Conservation (phyloP, 2,113 vertebrate species). For the Vombatus ursinus region DNA sequence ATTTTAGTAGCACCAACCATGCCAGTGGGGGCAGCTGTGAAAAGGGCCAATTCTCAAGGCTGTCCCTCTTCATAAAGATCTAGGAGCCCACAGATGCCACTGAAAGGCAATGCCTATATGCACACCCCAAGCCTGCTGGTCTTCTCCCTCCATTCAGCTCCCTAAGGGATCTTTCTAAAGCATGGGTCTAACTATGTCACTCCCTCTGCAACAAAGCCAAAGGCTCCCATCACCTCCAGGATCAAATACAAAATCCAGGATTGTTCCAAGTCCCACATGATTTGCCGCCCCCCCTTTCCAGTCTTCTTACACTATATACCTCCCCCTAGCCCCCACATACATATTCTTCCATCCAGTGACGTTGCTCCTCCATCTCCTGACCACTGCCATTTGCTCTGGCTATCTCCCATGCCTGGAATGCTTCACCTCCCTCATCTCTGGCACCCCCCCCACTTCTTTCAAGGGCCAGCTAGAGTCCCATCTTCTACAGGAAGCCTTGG, state of each 20-base stretch:
- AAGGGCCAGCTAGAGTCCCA: neutral
- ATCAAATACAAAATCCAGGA: neutral
- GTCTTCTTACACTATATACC: too few relatives aligned
- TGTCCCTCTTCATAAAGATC: neutral
- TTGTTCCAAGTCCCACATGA: neutral
- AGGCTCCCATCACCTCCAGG: neutral
- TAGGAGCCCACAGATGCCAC: neutral
- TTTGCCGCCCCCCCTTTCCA: too few relatives aligned
- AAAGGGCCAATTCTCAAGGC: neutral
- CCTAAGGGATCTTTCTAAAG: too few relatives aligned
- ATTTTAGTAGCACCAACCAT: neutral
- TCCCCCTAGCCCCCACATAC: neutral
- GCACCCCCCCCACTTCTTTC: too few relatives aligned
- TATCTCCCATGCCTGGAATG: neutral
- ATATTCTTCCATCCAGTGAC: neutral
- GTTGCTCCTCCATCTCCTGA: neutral
- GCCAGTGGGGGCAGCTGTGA: neutral
- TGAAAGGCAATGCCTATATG: neutral
- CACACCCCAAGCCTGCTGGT: too few relatives aligned
- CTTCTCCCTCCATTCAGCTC: neutral
- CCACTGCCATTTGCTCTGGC: neutral
- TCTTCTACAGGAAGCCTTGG: neutral
- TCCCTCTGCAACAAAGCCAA: neutral
- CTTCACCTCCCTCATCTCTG: too few relatives aligned
- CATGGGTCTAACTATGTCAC: neutral